These are phyloP conservation scores for Clunio marinus DNA, from an alignment of 2,888 invertebrate genomes.

Conservation along the genomic window DNA sequence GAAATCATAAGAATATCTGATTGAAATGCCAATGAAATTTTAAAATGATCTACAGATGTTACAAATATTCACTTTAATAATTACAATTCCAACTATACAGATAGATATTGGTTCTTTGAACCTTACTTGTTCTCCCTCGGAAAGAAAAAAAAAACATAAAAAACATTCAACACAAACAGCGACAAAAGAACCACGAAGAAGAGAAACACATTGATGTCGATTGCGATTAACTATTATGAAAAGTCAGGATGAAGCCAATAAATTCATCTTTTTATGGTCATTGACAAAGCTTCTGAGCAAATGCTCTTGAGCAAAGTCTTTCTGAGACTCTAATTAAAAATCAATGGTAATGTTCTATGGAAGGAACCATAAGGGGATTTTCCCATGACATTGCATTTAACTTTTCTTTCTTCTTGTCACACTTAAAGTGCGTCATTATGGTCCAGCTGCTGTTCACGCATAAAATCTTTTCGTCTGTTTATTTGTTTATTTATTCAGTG, in stretches of 20 bases:
- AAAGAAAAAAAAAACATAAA: neutral
- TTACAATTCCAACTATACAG: too few relatives aligned
- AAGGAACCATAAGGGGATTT: neutral
- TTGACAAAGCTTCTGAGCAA: neutral
- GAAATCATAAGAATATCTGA: neutral
- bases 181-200: neutral
- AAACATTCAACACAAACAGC: neutral
- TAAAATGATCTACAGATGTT: conserved; percentile 11
- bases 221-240: neutral
- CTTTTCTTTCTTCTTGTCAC: neutral
- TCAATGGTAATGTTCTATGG: neutral
- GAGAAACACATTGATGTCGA: neutral
- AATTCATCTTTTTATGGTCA: neutral
- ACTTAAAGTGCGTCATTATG: neutral
- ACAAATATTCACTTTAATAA: neutral
- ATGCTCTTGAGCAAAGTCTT: neutral
- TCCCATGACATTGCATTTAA: too few relatives aligned
- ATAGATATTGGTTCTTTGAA: neutral
- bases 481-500: too few relatives aligned
- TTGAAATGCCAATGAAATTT: neutral
- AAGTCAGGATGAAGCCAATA: neutral
- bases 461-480: too few relatives aligned
- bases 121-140: neutral
- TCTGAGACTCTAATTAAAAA: too few relatives aligned
- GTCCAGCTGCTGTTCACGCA: neutral